Conservation (phyloP, 1,140 invertebrate genomes). For the Bombus haemorrhoidalis region DNA sequence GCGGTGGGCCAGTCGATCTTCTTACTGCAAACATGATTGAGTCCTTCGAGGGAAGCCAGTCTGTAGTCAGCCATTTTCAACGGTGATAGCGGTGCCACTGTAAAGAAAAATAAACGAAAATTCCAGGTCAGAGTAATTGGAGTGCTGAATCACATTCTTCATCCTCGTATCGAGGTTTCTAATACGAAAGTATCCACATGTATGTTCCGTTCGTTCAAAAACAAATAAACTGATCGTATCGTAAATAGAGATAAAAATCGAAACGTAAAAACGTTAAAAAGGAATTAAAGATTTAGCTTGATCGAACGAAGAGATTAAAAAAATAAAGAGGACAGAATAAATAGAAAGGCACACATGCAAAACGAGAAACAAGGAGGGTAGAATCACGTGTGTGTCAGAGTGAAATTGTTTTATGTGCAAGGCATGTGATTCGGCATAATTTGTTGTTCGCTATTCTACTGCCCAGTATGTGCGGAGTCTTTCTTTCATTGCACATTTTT, state of each 20-base stretch:
- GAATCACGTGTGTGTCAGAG: constrained; percentile 68
- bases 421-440: constrained; percentile 69
- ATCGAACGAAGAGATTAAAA: constrained; percentile 23
- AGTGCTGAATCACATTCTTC: neutral
- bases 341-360: constrained; percentile 74
- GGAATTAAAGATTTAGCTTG: neutral
- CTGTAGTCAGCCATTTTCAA: constrained; percentile 87
- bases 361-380: constrained; percentile 67
- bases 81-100: constrained; percentile 88
- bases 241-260: neutral
- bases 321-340: neutral
- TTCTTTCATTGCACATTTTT: constrained; percentile 20
- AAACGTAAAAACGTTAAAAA: neutral
- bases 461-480: constrained; percentile 61
- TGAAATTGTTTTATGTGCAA: constrained; percentile 74
- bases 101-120: constrained; percentile 75
- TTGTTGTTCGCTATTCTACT: constrained; percentile 68
- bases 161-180: constrained; percentile 41
- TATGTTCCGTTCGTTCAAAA: constrained; percentile 35
- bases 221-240: constrained; percentile 16
- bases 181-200: constrained; percentile 32
- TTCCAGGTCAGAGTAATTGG: constrained; percentile 41
- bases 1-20: constrained; percentile 84
- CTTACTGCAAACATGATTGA: constrained; percentile 83
- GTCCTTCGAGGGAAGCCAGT: constrained; percentile 83